A percentile compares a stretch with the other conserved stretches of the same genome.
These are phyloP conservation scores for Cairina moschata DNA, from an alignment of 2,113 vertebrate species.

Conservation along the genomic window DNA sequence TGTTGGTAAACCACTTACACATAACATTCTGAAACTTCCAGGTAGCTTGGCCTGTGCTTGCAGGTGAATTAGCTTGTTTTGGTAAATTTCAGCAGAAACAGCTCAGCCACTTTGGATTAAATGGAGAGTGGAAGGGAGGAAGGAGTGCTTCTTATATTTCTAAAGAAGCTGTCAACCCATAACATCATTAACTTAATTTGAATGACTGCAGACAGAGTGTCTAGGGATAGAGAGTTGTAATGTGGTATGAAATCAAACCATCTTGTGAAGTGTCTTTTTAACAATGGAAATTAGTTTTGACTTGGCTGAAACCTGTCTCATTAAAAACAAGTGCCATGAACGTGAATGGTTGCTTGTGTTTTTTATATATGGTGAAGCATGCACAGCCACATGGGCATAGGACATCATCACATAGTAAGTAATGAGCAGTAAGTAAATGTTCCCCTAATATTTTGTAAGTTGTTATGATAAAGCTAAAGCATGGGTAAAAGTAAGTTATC, in stretches of 20 bases:
- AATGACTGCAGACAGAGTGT: not conserved
- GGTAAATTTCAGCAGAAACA: not conserved
- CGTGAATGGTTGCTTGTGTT: not conserved
- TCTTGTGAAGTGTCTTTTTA: not conserved
- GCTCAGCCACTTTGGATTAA: not conserved
- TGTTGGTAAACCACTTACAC: not conserved
- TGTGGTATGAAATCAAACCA: not conserved
- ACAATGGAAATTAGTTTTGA: not conserved
- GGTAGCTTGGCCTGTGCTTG: not conserved
- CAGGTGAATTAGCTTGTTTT: not conserved
- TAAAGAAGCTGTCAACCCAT: not conserved
- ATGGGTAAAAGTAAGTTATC: not conserved
- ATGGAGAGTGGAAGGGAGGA: not conserved
- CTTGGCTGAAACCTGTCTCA: not conserved
- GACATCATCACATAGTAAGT: not conserved
- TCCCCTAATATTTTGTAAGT: not conserved
- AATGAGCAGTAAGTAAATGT: not conserved
- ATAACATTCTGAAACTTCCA: not conserved
- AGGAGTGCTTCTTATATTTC: not conserved
- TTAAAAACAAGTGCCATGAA: not conserved
- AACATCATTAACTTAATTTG: not conserved
- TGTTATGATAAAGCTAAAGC: not conserved
- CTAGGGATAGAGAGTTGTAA: not conserved
- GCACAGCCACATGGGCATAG: not conserved
- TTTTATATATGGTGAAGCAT: not conserved